Conservation (phyloP, 2,888 invertebrate genomes). For the Ditula angustiorana region DNA sequence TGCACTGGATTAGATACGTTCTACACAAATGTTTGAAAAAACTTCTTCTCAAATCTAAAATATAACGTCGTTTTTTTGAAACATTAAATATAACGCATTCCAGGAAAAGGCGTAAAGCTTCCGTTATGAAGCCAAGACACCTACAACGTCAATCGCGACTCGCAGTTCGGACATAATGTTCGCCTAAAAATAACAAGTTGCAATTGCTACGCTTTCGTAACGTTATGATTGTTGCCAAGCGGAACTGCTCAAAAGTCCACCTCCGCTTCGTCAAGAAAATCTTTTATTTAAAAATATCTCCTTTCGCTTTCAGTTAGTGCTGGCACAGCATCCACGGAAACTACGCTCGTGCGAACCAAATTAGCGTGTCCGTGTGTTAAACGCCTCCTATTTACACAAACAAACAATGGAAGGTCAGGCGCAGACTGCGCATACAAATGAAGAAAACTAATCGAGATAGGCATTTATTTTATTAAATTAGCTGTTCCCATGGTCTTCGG, state of each 20-base stretch:
- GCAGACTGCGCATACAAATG: slow-evolving; percentile 68
- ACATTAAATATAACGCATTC: not conserved
- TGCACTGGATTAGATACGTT: not conserved
- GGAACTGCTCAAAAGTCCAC: slow-evolving; percentile 51
- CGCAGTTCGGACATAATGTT: slow-evolving; percentile 16
- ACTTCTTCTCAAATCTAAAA: not conserved
- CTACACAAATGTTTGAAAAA: not conserved
- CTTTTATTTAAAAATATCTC: slow-evolving; percentile 60
- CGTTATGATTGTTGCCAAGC: slow-evolving; percentile 56
- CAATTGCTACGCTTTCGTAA: slow-evolving; percentile 54
- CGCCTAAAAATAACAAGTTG: slow-evolving; percentile 36
- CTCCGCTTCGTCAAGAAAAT: slow-evolving; percentile 54
- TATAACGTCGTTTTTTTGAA: not conserved
- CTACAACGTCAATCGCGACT: not conserved
- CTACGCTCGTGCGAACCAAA: slow-evolving; percentile 66
- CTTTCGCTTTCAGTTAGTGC: slow-evolving; percentile 72
- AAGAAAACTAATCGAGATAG: slow-evolving; percentile 49
- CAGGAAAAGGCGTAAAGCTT: not conserved
- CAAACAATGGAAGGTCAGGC: slow-evolving; percentile 80
- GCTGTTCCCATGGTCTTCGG: not conserved
- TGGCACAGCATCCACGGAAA: slow-evolving; percentile 67
- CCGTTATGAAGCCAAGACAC: not conserved
- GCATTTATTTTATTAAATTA: slow-evolving; percentile 15
- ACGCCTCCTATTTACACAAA: slow-evolving; percentile 73
- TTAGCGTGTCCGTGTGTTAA: slow-evolving; percentile 76